Base-by-base conservation (phyloP, 2,797 vertebrate genomes). In the Echiichthys vipera region DNA sequence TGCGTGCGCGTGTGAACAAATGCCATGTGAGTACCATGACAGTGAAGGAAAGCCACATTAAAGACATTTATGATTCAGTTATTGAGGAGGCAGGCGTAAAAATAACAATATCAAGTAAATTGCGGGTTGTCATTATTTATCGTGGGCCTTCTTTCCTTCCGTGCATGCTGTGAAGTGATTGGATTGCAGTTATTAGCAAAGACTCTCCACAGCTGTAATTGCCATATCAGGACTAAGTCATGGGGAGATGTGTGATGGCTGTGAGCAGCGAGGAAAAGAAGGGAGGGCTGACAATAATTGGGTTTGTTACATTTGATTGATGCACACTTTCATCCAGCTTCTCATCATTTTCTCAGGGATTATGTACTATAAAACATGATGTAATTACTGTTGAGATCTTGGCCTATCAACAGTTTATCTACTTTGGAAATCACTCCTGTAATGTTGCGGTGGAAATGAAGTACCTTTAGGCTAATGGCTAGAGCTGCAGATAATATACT, bases 231-330 rank as follows among this genome's bases (percentile, higher is more conserved):
- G 85, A 78, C 56, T 89, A 83, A 92, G 82, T 92, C 87, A 86
- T 84, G 85, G 83, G 74, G 87, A 84, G 86, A 82, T 80, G 78
- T 78, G 78, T 82, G 88, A 86, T 84, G 78, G 82, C 83, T 85
- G 88, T 65, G 84, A 90, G 75, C 81, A 73, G 78, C 45, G 57
- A 79, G 73, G 84, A 84, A 67, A 75, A 62, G 61, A 54, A 78
- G 83, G 84, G 83, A 84, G 89, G 82, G 71, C 68, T 87, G 87
- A 90, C 89, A 89, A 89, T 92, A 92, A 92, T 90, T 88, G 81
- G 78, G 80, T 93, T 92, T 90, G 89, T 92, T 91, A 90, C 82
- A 80, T 87, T 85, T 93, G 90, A 93, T 88, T 91, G 90, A 93
- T 91, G 90, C 71, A 72, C 78, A 76, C 84, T 90, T 91, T 90